These are phyloP conservation scores for Mayetiola destructor DNA, from an alignment of 2,888 invertebrate genomes.

Conservation along the genomic window DNA sequence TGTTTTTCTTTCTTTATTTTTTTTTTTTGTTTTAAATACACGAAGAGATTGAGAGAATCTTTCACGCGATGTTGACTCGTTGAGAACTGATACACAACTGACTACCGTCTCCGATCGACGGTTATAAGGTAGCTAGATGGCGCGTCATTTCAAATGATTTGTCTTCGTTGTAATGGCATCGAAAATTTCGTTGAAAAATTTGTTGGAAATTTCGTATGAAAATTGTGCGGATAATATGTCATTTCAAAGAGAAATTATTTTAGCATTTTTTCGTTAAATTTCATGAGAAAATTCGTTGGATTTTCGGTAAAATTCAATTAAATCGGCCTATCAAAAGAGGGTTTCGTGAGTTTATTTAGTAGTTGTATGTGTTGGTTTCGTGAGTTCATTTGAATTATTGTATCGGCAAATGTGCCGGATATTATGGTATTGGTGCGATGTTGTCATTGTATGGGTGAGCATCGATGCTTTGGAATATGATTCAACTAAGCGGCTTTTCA, in stretches of 20 bases:
- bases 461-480: background rate
- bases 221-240: too few relatives aligned
- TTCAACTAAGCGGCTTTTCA: slow-evolving; percentile 6
- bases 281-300: background rate
- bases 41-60: slow-evolving; percentile 1
- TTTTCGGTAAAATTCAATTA: slow-evolving; percentile 9
- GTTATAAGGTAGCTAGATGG: slow-evolving; percentile 11
- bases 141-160: slow-evolving; percentile 9
- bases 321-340: slow-evolving; percentile 14
- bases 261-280: background rate
- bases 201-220: too few relatives aligned
- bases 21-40: background rate
- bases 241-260: slow-evolving; percentile 3
- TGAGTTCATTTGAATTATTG: slow-evolving; percentile 14
- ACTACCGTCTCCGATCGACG: background rate
- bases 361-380: slow-evolving; percentile 14
- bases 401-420: slow-evolving; percentile 7
- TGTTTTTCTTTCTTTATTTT: background rate
- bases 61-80: slow-evolving; percentile 9
- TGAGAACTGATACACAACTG: slow-evolving; percentile 13
- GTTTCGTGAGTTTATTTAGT: slow-evolving; percentile 16
- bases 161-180: background rate
- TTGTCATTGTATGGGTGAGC: background rate
- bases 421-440: background rate
- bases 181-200: too few relatives aligned